Evolutionary conservation across 2,113 vertebrate species (phyloP).

Genomic region (Ciconia maguari): DNA sequence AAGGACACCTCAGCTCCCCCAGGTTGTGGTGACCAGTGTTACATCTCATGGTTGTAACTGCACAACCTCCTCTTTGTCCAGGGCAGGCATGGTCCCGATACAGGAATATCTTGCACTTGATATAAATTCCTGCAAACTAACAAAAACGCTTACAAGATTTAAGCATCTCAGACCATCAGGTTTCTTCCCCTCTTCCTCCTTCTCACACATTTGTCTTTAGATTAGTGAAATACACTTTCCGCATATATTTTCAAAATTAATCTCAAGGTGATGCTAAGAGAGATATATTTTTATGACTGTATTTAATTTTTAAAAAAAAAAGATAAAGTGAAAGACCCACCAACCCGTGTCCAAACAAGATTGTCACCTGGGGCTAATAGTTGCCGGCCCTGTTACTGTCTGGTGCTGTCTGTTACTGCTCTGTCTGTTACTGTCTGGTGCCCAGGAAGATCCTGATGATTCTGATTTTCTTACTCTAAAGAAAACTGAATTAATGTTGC

Average conservation of each 20-base stretch:
- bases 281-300: not conserved
- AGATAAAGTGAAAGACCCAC: not conserved
- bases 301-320: not conserved
- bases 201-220: not conserved
- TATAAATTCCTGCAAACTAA: not conserved
- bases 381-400: not conserved
- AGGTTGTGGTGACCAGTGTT: not conserved
- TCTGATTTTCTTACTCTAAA: not conserved
- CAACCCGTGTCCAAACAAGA: not conserved
- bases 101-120: not conserved
- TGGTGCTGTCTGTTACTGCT: not conserved
- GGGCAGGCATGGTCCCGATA: not conserved
- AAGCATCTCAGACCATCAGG: not conserved
- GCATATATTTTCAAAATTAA: not conserved
- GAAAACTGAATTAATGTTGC: not conserved
- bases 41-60: not conserved
- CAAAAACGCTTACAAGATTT: not conserved
- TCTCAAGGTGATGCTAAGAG: not conserved
- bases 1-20: not conserved
- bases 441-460: not conserved
- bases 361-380: not conserved
- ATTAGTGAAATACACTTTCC: not conserved
- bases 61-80: rapidly evolving
- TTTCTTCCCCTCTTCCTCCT: not conserved
- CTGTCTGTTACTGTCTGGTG: not conserved